These are phyloP conservation scores for Columba livia DNA, from an alignment of 2,113 vertebrate species.

Conservation along the genomic window DNA sequence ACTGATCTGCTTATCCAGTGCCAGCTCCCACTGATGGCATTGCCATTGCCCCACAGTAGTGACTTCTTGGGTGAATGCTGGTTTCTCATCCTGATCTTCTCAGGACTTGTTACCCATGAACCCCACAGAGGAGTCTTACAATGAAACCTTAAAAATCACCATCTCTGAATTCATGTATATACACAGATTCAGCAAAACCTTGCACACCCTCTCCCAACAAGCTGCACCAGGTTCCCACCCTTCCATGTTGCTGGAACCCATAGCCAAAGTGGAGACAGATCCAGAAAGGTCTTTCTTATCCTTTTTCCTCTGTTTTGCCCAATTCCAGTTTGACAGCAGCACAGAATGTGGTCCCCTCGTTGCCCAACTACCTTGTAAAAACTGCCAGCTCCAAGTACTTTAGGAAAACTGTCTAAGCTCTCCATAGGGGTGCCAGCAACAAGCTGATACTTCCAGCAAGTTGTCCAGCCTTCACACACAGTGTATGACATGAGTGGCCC, in stretches of 20 bases:
- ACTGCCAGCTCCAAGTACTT: background rate
- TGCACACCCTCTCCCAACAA: background rate
- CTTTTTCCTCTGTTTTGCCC: background rate
- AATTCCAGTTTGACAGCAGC: background rate
- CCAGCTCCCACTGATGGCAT: background rate
- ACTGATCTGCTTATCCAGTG: background rate
- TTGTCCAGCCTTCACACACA: fast-evolving
- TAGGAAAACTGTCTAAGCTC: background rate
- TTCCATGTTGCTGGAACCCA: fast-evolving
- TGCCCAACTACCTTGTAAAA: background rate
- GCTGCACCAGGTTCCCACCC: background rate
- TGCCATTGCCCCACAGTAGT: background rate
- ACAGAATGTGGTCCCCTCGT: background rate
- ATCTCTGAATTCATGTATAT: background rate
- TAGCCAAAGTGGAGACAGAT: background rate
- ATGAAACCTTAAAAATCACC: background rate
- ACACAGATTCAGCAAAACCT: background rate
- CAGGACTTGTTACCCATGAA: background rate
- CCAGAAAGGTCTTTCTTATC: background rate
- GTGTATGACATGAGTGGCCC: fast-evolving
- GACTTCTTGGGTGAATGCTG: background rate
- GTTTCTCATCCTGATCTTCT: background rate
- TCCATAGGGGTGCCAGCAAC: background rate
- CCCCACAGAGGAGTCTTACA: background rate
- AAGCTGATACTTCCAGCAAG: background rate